Percentiles rank a stretch among this genome's conserved stretches.
These are phyloP conservation scores for Psittacara wagleri DNA, from an alignment of 2,113 vertebrate genomes.

Conservation along the genomic window DNA sequence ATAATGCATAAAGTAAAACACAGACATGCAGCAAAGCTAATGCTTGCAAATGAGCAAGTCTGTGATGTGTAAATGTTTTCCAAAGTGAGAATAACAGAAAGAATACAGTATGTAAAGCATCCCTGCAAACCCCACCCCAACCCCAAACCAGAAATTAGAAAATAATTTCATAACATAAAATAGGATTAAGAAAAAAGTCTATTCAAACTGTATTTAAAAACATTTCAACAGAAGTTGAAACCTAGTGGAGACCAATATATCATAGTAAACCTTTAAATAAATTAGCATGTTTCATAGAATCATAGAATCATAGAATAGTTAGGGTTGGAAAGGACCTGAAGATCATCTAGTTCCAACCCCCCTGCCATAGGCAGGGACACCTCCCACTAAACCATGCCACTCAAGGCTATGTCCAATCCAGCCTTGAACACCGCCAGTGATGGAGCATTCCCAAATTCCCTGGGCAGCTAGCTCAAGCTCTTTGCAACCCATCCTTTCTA, in stretches of 20 bases:
- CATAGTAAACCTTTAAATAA: not conserved
- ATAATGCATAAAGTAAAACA: conserved; percentile 53
- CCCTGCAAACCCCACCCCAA: not conserved
- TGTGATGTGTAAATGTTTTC: not conserved
- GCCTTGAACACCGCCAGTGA: too few species aligned
- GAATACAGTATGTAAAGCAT: not conserved
- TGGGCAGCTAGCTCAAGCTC: not conserved
- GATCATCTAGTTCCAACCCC: too few species aligned
- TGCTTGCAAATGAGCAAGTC: conserved; percentile 37
- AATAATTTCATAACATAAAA: not conserved
- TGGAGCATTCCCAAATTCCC: too few species aligned
- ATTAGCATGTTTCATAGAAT: not conserved
- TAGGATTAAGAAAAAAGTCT: not conserved
- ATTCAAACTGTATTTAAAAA: conserved; percentile 8
- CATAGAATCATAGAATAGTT: too few species aligned
- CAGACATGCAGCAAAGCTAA: conserved; percentile 20
- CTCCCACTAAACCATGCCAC: too few species aligned
- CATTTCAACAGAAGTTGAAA: not conserved
- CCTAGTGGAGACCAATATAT: not conserved
- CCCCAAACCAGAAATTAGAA: not conserved
- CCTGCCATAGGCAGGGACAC: too few species aligned
- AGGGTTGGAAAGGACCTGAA: too few species aligned
- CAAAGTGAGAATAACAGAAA: not conserved
- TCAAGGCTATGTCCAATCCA: too few species aligned
- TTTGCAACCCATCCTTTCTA: not conserved